A percentile compares a stretch with the other conserved stretches of the same genome.
These are phyloP conservation scores for Augiades crinisus DNA, from an alignment of 2,888 invertebrate species.

Conservation along the genomic window DNA sequence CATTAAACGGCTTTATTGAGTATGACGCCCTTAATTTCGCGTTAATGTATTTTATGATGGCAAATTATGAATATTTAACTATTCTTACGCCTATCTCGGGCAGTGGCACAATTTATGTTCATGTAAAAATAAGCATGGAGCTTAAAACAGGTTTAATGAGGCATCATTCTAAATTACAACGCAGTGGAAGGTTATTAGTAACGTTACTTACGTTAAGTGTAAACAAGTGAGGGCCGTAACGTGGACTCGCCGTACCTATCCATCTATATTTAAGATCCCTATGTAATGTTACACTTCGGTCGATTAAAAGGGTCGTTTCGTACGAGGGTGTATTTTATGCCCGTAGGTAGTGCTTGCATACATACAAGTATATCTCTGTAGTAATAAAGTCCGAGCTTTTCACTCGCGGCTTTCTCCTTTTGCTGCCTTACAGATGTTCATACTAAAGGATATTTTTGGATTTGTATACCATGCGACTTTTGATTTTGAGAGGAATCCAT, in stretches of 20 bases:
- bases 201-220: conserved; percentile 32
- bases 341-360: background rate
- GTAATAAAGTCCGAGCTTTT: too few relatives aligned
- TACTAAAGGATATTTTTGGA: too few relatives aligned
- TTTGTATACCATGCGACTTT: too few relatives aligned
- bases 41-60: conserved; percentile 51
- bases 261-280: conserved; percentile 44
- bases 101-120: conserved; percentile 56
- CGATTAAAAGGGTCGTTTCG: conserved; percentile 44
- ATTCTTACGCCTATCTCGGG: conserved; percentile 52
- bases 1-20: conserved; percentile 42
- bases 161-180: conserved; percentile 53
- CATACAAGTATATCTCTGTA: too few relatives aligned
- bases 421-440: too few relatives aligned
- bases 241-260: conserved; percentile 34
- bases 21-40: conserved; percentile 52
- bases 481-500: too few relatives aligned
- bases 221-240: conserved; percentile 45
- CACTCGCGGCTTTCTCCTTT: too few relatives aligned
- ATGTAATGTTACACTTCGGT: conserved; percentile 52
- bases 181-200: conserved; percentile 40
- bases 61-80: conserved; percentile 52
- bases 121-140: conserved; percentile 60
- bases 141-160: conserved; percentile 60
- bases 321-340: conserved; percentile 36